Base-by-base conservation (phyloP, 2,113 vertebrate species). In the Otis tarda region DNA sequence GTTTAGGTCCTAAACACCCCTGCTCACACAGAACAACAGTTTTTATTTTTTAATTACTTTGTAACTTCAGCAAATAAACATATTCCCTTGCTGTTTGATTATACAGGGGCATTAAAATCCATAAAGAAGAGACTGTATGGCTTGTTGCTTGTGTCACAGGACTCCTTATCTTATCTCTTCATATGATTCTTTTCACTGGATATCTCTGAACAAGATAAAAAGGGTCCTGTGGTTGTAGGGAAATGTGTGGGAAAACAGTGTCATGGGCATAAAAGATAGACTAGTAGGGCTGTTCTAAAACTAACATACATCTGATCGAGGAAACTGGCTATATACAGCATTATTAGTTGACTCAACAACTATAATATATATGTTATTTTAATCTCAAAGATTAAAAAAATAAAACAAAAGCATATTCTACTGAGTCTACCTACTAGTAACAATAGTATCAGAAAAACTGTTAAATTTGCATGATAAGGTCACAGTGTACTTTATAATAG, bases 401-500 rank as follows among this genome's bases (percentile, higher is more conserved):
- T 15, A 33, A 57, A 89, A 65, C 14, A 33, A 57, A 94, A 82
- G 1, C 4, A 33, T 78, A 60, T 82, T 76, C 20, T 84, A 39
- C 33, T 60, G 87, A 77, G 35, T 71, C 10, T 79, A 65, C 43
- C 56, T 47, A 90, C 12, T 47, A 76, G 82, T 93, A 71, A 59
- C 14, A 76, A 37, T 53, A 22, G 89, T 94, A 81, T 84, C 73
- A 65, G 77, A 93, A 92, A 23, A 83, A 65, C 22, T 49, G 61
- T 83, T 79, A 83, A 70, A 92, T 89, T 92, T 90, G 13, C 53
- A 89, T 68, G 9, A 43, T 83, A 91, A 86, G 18, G 53, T 88
- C 75, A 53, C 7, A 69, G 55, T 47, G 16, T 73, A 73, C 49
- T 87, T 91, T 76, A 49, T 43, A 85, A 94, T 64, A 95, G 22